Base-by-base conservation (phyloP, 2,888 invertebrate species). In the Ichneumon xanthorius region DNA sequence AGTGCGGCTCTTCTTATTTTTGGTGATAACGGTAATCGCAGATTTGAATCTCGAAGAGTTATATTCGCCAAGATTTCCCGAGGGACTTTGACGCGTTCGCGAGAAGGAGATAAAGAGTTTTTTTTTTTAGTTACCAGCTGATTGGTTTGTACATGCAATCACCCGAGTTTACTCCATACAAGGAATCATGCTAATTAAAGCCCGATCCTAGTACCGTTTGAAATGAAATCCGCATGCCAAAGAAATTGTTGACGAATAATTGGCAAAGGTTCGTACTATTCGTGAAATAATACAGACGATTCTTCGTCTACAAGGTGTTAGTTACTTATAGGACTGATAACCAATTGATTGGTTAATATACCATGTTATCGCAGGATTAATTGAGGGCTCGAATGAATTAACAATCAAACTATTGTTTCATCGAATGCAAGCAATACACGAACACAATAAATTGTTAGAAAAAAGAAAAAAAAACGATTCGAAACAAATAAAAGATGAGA, bases 311-410 rank as follows among this genome's bases (percentile, higher is more conserved):
- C 58, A 5, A 22, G 11, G 14, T 22, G 22, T 26, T 22, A 14
- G 26, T 11, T 26, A 26, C 58, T 58, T 26, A 22, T 26, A n/a
- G 22, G 6, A 22, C n/a, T 26, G 26, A 16, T 7, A 1, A 45
- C n/a, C 45, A 45, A 30, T 30, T 30, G 45, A 73, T 73, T 61
- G 61, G 45, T 45, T 26, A 26, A 73, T 45, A 22, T 45, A 6
- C 7, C 26, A 33, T 53, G 14, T 16, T 50, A 16, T 55, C 55
- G 22, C 19, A 4, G 19, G 7, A 40, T 37, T 22, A 4, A 22
- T 26, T 58, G 58, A 22, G 11, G 4, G 11, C 4, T 26, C 11
- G 14, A 22, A 22, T 11, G 26, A 58, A 58, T 26, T 4, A 14
- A 58, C 26, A 14, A 22, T 22, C 22, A 26, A 58, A 58, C 26